phyloP scores from a whole-genome alignment of 30 jellyfish, hydroid and myxozoan genomes.

The Haliclystus octoradiatus region DNA sequence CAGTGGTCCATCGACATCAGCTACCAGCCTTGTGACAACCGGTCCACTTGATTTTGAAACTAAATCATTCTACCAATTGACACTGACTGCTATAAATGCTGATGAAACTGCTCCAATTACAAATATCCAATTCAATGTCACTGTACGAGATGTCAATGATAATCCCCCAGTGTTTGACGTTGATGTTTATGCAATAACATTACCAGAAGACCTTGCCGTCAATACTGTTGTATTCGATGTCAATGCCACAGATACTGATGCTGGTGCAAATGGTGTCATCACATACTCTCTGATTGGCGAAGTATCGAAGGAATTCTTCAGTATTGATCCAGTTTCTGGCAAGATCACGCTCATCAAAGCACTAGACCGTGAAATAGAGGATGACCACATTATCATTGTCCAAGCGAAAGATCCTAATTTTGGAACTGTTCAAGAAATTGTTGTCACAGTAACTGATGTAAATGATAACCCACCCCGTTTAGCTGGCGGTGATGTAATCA shows the following conservation, averaged over 20 bases:
- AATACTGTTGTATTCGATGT: constrained; percentile 27
- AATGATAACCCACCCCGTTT: constrained; percentile 74
- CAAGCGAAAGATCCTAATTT: constrained; percentile 46
- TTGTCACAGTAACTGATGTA: constrained; percentile 77
- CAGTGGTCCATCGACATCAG: constrained; percentile 30
- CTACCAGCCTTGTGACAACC: constrained; percentile 26
- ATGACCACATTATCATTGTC: constrained; percentile 51
- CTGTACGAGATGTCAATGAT: constrained; percentile 66
- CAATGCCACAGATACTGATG: constrained; percentile 48
- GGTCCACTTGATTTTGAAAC: constrained; percentile 59
- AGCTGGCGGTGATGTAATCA: constrained; percentile 6
- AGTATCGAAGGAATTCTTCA: constrained; percentile 36
- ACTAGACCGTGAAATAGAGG: constrained; percentile 76
- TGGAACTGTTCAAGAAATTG: constrained; percentile 58
- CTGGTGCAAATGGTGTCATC: constrained; percentile 58
- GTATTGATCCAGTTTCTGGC: constrained; percentile 65
- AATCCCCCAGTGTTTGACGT: constrained; percentile 64
- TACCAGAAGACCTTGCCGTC: constrained; percentile 72
- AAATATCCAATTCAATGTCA: constrained; percentile 35
- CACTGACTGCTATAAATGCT: constrained; percentile 53
- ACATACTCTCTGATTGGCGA: constrained; percentile 65
- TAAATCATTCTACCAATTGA: constrained; percentile 28
- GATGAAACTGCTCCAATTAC: constrained; percentile 55
- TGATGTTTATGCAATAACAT: constrained; percentile 8
- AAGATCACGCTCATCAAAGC: constrained; percentile 21